These are phyloP conservation scores for Rhabdomys dilectus DNA, from an alignment of 2,113 vertebrate genomes.

Conservation along the genomic window DNA sequence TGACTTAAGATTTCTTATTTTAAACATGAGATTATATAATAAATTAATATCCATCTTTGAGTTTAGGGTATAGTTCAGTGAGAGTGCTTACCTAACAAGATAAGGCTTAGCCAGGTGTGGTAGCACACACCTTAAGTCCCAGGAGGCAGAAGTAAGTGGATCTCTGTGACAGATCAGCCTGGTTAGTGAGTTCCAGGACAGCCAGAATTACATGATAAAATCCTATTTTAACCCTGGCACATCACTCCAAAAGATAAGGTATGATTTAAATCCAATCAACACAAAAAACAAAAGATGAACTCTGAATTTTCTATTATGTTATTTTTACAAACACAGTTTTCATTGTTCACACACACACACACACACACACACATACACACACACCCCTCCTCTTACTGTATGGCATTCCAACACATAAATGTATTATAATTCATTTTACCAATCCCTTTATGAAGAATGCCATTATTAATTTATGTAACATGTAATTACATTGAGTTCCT, in stretches of 20 bases:
- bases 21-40: not conserved
- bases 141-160: not conserved
- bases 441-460: not conserved
- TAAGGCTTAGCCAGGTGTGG: not conserved
- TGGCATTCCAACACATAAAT: conserved; percentile 7
- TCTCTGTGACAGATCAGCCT: not conserved
- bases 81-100: not conserved
- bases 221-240: not conserved
- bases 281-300: not conserved
- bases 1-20: not conserved
- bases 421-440: conserved; percentile 37
- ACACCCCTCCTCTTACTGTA: not conserved
- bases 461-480: not conserved
- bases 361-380: not conserved
- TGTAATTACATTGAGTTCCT: not conserved
- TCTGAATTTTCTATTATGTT: not conserved
- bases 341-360: not conserved
- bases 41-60: not conserved
- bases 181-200: not conserved
- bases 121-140: not conserved
- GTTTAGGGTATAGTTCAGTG: not conserved
- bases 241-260: not conserved
- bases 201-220: not conserved
- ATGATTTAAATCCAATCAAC: not conserved
- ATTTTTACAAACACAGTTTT: conserved; percentile 42